phyloP scores from a whole-genome alignment of 2,888 invertebrate species.

The Drosophila mimetica region DNA sequence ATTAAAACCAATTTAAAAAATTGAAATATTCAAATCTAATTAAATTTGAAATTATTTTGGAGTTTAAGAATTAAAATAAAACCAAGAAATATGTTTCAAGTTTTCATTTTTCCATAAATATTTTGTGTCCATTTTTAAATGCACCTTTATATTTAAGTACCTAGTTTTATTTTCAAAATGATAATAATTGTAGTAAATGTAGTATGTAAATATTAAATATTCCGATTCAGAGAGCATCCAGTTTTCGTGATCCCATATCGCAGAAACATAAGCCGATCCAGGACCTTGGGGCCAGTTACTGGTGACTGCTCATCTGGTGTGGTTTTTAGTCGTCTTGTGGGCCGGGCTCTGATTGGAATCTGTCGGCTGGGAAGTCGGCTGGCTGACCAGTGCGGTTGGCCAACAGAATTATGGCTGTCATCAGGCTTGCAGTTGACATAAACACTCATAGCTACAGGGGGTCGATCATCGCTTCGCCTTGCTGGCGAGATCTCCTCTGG shows the following conservation, averaged over 20 bases:
- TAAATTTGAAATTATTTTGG: no score
- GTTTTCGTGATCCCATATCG: not conserved
- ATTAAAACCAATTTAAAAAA: no score
- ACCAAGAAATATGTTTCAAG: no score
- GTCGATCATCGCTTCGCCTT: conserved; percentile 68
- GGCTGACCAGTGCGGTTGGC: conserved; percentile 43
- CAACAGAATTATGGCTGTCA: conserved; percentile 80
- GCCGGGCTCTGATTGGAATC: conserved; percentile 62
- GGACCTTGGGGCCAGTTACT: conserved; percentile 54
- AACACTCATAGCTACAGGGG: conserved; percentile 74
- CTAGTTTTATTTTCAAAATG: no score
- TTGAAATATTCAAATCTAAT: no score
- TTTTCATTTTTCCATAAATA: not conserved
- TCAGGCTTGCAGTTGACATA: conserved; percentile 79
- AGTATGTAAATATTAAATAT: no score
- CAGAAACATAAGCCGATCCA: conserved; percentile 7
- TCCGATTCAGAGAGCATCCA: conserved; percentile 4
- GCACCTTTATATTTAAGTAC: no score
- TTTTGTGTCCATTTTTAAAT: not conserved
- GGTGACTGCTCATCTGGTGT: conserved; percentile 44
- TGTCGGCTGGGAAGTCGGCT: conserved; percentile 22
- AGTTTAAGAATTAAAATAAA: no score
- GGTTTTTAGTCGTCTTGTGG: conserved; percentile 22
- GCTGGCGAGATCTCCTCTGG: conserved; percentile 12
- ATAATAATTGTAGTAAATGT: no score